A percentile compares a stretch with the other conserved stretches of the same genome.
These are phyloP conservation scores for Cyanistes caeruleus DNA, from an alignment of 2,113 vertebrate species.

Conservation along the genomic window DNA sequence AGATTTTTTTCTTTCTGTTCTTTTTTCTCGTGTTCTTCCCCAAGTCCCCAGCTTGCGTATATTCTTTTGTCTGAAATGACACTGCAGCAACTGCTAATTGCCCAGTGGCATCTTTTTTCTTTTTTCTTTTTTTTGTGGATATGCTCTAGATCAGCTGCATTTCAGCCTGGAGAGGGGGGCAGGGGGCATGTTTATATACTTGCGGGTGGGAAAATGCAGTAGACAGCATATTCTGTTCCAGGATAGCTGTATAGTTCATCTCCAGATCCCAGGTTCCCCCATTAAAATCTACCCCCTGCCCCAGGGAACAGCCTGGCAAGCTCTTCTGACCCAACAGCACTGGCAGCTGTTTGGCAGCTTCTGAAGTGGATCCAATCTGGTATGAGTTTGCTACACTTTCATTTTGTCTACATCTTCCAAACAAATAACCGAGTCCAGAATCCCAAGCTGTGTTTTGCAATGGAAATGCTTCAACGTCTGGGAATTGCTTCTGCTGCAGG, in stretches of 20 bases:
- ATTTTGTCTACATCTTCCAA: slow-evolving; percentile 69
- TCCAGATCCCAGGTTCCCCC: slow-evolving; percentile 50
- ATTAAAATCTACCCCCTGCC: slow-evolving; percentile 50
- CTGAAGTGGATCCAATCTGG: slow-evolving; percentile 72
- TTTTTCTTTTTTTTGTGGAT: background rate
- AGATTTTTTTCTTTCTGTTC: background rate
- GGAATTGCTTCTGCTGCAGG: slow-evolving; percentile 61
- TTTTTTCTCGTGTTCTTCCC: background rate
- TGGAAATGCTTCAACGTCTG: slow-evolving; percentile 68
- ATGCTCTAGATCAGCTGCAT: slow-evolving; percentile 30
- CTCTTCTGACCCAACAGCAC: slow-evolving; percentile 58
- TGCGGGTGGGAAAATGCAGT: slow-evolving; percentile 23
- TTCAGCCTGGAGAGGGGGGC: background rate
- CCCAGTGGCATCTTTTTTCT: background rate
- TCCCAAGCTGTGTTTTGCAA: slow-evolving; percentile 72
- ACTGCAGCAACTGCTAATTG: slow-evolving; percentile 21
- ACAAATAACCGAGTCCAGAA: slow-evolving; percentile 65
- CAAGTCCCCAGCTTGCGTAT: background rate
- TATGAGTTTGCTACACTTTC: slow-evolving; percentile 76
- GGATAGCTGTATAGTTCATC: slow-evolving; percentile 26
- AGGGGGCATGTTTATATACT: slow-evolving; percentile 1
- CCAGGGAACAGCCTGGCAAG: slow-evolving; percentile 65
- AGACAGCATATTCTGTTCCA: slow-evolving; percentile 57
- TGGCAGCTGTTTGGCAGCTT: slow-evolving; percentile 76
- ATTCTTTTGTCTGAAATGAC: slow-evolving; percentile 7